Evolutionary conservation across 1,140 invertebrate genomes (phyloP).

Genomic region (Heliconius hermathena): DNA sequence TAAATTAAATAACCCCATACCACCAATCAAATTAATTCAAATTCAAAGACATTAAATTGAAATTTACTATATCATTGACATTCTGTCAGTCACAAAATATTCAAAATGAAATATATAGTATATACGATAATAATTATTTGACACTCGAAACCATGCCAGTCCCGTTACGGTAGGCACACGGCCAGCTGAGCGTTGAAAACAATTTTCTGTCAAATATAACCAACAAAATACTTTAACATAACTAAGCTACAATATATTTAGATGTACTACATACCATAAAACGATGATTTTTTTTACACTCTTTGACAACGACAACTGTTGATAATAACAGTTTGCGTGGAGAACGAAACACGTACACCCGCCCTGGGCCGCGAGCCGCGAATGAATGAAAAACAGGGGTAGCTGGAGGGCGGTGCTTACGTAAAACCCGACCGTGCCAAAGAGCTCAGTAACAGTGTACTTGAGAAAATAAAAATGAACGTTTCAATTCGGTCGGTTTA

Average conservation of each 20-base stretch:
- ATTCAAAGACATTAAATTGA: background rate
- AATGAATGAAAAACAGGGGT: conserved; percentile 66
- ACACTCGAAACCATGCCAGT: conserved; percentile 17
- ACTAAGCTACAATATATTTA: background rate
- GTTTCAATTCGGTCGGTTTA: conserved; percentile 44
- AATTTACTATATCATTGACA: background rate
- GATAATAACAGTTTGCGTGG: conserved; percentile 47
- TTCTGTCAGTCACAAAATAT: background rate
- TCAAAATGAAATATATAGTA: background rate
- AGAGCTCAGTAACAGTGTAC: conserved; percentile 9
- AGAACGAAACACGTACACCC: conserved; percentile 40
- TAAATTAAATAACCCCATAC: background rate
- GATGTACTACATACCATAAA: conserved; percentile 20
- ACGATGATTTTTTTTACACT: conserved; percentile 16
- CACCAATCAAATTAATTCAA: background rate
- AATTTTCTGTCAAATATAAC: background rate
- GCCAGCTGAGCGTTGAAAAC: conserved; percentile 26
- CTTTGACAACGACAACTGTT: conserved; percentile 21
- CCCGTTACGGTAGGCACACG: conserved; percentile 6
- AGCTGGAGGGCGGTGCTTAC: conserved; percentile 58
- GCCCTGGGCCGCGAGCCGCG: conserved; percentile 42
- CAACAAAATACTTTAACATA: background rate
- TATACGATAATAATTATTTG: background rate
- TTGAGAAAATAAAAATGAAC: conserved; percentile 18
- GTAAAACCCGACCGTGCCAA: conserved; percentile 35